A percentile compares a stretch with the other conserved stretches of the same genome.
Conservation (phyloP, 2,888 invertebrate species). For the Zygogramma bicolorata region DNA sequence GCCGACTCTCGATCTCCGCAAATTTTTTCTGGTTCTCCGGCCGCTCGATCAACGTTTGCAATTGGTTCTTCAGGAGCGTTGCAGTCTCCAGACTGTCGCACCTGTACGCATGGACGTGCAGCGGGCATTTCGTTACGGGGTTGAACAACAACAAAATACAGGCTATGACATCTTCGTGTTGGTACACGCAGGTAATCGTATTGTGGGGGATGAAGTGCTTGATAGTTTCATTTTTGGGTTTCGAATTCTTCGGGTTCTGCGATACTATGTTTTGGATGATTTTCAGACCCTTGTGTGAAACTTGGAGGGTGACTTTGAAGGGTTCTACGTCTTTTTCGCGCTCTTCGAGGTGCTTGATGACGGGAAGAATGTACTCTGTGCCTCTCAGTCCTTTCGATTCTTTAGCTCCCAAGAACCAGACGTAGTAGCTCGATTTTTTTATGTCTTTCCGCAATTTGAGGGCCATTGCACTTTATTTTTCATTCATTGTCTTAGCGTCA, state of each 20-base stretch:
- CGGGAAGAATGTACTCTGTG: conserved; percentile 86
- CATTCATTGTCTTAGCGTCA: conserved; percentile 29
- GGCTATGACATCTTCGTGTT: conserved; percentile 93
- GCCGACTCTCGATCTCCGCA: conserved; percentile 79
- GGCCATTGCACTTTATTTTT: conserved; percentile 73
- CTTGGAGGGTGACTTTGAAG: conserved; percentile 91
- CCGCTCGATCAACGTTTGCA: conserved; percentile 84
- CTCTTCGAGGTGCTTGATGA: conserved; percentile 85
- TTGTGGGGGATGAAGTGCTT: conserved; percentile 96
- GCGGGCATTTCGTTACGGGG: conserved; percentile 92
- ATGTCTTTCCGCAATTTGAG: conserved; percentile 87
- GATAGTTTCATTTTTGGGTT: conserved; percentile 74
- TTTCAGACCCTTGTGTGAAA: conserved; percentile 93
- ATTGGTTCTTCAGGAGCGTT: conserved; percentile 84
- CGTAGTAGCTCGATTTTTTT: conserved; percentile 91
- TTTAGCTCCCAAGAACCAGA: conserved; percentile 95
- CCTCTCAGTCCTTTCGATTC: conserved; percentile 91
- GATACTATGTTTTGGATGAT: conserved; percentile 82
- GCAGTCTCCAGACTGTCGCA: conserved; percentile 96
- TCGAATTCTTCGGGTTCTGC: conserved; percentile 58
- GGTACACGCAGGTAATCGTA: conserved; percentile 91
- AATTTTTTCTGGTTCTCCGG: conserved; percentile 90
- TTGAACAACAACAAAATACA: conserved; percentile 94
- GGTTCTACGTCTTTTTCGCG: conserved; percentile 88
- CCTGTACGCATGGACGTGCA: conserved; percentile 92